Evolutionary conservation across 1,140 invertebrate species (phyloP).

Genomic region (Sarcophaga peregrina): DNA sequence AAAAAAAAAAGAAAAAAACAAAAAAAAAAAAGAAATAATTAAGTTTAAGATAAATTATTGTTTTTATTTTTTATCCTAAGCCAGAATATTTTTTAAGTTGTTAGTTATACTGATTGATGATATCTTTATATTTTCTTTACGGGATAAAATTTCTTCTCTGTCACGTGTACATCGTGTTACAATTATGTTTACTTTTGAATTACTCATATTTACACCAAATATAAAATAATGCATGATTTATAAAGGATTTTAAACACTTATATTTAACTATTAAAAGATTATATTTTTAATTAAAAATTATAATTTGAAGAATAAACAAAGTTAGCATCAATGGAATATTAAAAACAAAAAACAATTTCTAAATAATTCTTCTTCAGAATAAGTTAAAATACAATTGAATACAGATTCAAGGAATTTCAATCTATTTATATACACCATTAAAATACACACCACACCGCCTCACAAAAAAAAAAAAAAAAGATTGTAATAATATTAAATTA

Average conservation of each 20-base stretch:
- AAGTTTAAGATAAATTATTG: slow-evolving; percentile 36
- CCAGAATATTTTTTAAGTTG: slow-evolving; percentile 18
- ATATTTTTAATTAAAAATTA: slow-evolving; percentile 31
- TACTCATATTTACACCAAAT: slow-evolving; percentile 33
- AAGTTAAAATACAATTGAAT: neutral
- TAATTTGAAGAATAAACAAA: slow-evolving; percentile 23
- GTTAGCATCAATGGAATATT: slow-evolving; percentile 26
- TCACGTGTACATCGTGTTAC: neutral
- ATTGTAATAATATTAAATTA: slow-evolving; percentile 12
- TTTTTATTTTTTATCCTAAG: slow-evolving; percentile 28
- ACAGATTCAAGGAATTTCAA: neutral
- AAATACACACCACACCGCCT: neutral
- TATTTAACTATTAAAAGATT: neutral
- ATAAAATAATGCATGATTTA: slow-evolving; percentile 9
- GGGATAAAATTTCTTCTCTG: neutral
- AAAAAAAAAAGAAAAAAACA: too few relatives aligned
- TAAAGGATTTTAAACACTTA: slow-evolving; percentile 3
- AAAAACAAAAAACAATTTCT: slow-evolving; percentile 24
- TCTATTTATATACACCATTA: neutral
- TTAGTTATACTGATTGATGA: slow-evolving; percentile 12
- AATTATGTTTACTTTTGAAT: slow-evolving; percentile 21
- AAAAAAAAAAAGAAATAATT: slow-evolving; percentile 10
- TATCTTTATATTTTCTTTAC: neutral
- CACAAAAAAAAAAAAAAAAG: too few relatives aligned
- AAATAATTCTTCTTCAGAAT: neutral